phyloP scores from a whole-genome alignment of 2,888 invertebrate species.

The Drosophila kanekoi region DNA sequence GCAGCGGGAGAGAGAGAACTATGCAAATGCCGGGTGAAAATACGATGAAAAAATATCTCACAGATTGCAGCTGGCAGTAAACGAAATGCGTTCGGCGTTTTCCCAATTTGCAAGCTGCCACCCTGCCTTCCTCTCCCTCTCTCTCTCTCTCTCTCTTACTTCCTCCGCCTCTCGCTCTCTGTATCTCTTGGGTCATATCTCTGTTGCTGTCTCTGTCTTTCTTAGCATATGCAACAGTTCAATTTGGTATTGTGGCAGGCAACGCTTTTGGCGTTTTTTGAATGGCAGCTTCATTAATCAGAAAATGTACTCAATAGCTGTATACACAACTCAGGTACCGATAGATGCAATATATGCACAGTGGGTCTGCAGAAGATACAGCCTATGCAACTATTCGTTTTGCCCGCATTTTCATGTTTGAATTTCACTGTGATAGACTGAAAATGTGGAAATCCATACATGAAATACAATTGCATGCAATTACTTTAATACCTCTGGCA shows the following conservation, averaged over 20 bases:
- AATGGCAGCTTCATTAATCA: conserved; percentile 81
- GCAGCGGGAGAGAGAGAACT: conserved; percentile 40
- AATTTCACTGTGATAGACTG: conserved; percentile 3
- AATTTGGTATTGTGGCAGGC: conserved; percentile 61
- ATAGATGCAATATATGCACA: conserved; percentile 12
- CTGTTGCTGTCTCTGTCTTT: background rate
- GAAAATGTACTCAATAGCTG: conserved; percentile 39
- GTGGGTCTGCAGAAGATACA: background rate
- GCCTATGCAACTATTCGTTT: background rate
- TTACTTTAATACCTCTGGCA: conserved; percentile 64
- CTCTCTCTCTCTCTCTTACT: background rate
- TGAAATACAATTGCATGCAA: conserved; percentile 70
- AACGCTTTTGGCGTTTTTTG: conserved; percentile 50
- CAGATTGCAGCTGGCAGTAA: conserved; percentile 58
- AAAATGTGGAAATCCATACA: conserved; percentile 9
- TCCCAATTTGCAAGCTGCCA: conserved; percentile 61
- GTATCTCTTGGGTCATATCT: no score
- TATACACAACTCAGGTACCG: conserved; percentile 30
- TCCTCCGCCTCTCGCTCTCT: background rate
- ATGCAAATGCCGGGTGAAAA: conserved; percentile 61
- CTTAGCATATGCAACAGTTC: conserved; percentile 67
- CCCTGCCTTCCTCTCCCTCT: no score
- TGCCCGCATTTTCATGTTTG: background rate
- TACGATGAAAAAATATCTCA: conserved; percentile 45
- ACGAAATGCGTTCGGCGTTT: conserved; percentile 59